Evolutionary conservation across 2,888 invertebrate genomes (phyloP), one percentile per base, ranked within the genome.

Genomic region (Stramonita haemastoma): DNA sequence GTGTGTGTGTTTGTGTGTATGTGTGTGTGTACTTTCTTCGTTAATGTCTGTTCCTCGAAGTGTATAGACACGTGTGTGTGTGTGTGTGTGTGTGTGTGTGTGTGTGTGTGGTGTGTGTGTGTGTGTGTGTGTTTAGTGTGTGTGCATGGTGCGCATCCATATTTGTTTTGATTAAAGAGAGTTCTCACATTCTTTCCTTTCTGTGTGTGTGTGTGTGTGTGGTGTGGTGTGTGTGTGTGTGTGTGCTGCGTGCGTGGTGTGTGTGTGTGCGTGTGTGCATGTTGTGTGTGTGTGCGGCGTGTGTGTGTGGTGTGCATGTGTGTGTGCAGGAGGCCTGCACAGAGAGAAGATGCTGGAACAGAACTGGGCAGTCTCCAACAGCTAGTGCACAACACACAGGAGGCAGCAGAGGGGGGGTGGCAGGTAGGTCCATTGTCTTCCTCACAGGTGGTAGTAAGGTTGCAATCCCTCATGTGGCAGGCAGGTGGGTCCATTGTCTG

Each of bases 281-380:
- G 66, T 13, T 2, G 2, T 66, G 66, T 66, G 13, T 13, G 66
- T 83, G 46, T 85, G 26, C 57, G 15, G n/a, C n/a, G 11, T 70
- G 11, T 77, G 77, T 77, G 8, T 32, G 77, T 32, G 77, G 29
- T 29, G 1, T 32, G 29, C 8, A 6, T 77, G 32, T 32, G 32
- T 83, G 46, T 85, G 26, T 85, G 15, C 91, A 96, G 95, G 96
- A 99, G 96, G 98, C 99, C 8, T 98, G 90, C 98, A 98, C 95
- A 97, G 99, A 86, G 99, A 99, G 95, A 98, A 98, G 93, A 97
- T 98, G 91, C 96, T 99, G 60, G 98, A 99, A 95, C 97, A 97
- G 85, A 99, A 95, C 96, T 99, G 92, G 97, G 97, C 87, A 97
- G 98, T 90, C 97, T 99, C 90, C 98, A 98, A 95, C 97, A 97